Evolutionary conservation across 2,888 invertebrate genomes (phyloP).

Genomic region (Drosophila leonis): DNA sequence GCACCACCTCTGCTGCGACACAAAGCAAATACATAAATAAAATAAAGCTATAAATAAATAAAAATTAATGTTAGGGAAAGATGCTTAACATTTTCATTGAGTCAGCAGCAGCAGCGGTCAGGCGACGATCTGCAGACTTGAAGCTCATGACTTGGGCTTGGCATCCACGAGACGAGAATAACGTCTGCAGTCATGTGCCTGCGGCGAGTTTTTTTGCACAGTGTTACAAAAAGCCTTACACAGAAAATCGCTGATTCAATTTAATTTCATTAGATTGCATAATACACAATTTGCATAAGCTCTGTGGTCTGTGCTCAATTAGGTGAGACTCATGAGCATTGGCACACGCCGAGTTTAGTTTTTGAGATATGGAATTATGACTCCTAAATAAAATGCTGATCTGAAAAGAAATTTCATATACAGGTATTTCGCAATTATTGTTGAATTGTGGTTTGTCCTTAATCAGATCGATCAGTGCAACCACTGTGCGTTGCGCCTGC

Average conservation of each 20-base stretch:
- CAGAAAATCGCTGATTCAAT: too few species aligned
- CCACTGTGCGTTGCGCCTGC: conserved; percentile 21
- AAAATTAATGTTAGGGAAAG: conserved; percentile 73
- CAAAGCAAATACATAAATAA: conserved; percentile 62
- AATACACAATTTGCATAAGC: too few species aligned
- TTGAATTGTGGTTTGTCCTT: background rate
- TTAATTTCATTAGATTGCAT: too few species aligned
- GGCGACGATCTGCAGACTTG: conserved; percentile 12
- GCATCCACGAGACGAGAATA: conserved; percentile 23
- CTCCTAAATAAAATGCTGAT: background rate
- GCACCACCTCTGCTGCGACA: conserved; percentile 12
- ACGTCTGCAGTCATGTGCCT: conserved; percentile 29
- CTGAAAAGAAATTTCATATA: background rate
- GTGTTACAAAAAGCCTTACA: conserved; percentile 13
- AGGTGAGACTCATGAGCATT: too few species aligned
- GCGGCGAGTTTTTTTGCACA: conserved; percentile 34
- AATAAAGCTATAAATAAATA: conserved; percentile 70
- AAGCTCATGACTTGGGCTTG: conserved; percentile 22
- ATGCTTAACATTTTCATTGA: conserved; percentile 74
- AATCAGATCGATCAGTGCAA: background rate
- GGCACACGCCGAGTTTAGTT: too few species aligned
- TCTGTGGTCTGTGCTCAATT: background rate
- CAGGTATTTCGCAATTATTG: too few species aligned
- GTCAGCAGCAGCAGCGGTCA: conserved; percentile 28
- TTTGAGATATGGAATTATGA: too few species aligned